Percentiles rank a stretch among this genome's conserved stretches.
phyloP scores from a whole-genome alignment of 2,888 invertebrate genomes.

The Allolobophora icterica region DNA sequence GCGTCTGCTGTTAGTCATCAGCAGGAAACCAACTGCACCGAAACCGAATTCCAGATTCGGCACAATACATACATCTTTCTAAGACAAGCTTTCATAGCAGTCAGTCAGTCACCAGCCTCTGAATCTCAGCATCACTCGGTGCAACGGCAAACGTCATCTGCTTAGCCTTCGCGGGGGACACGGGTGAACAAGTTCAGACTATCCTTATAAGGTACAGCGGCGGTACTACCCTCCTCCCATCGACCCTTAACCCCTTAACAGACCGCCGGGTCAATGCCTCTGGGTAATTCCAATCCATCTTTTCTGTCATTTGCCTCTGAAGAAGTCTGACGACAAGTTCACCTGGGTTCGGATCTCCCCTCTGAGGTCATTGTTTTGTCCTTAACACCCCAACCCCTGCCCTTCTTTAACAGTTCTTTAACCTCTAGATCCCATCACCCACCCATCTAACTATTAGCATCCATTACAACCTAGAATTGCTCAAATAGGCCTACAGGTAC shows the following conservation, averaged over 20 bases:
- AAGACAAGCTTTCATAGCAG: background rate
- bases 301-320: background rate
- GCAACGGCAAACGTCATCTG: background rate
- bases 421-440: background rate
- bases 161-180: background rate
- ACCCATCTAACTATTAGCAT: background rate
- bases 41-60: background rate
- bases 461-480: background rate
- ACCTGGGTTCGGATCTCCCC: background rate
- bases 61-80: background rate
- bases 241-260: background rate
- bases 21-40: background rate
- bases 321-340: background rate
- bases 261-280: background rate
- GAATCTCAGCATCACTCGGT: background rate
- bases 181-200: too few relatives aligned
- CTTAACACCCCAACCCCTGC: background rate
- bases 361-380: background rate
- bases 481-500: background rate
- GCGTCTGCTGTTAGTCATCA: background rate
- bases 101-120: background rate
- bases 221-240: background rate
- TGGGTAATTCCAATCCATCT: background rate
- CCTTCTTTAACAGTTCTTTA: too few relatives aligned
- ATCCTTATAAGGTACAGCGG: too few relatives aligned